Conservation (phyloP, 2,797 vertebrate genomes). For the Petrocephalus schoutedeni region DNA sequence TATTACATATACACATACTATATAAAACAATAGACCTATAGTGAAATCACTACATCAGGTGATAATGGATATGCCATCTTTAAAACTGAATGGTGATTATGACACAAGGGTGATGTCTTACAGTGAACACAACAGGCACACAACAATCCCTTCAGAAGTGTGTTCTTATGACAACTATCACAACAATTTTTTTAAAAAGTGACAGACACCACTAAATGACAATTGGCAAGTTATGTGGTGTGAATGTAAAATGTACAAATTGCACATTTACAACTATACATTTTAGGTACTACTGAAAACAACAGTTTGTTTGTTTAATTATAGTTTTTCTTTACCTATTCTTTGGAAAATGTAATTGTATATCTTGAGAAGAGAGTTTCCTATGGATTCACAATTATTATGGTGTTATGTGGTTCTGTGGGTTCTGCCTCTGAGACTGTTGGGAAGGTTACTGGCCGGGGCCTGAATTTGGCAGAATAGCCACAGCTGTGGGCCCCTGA, state of each 20-base stretch:
- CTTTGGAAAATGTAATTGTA: slow-evolving; percentile 1
- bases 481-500: not conserved
- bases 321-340: not conserved
- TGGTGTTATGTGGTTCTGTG: not conserved
- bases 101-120: not conserved
- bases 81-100: not conserved
- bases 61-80: not conserved
- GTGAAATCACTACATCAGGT: not conserved
- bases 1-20: slow-evolving; percentile 8
- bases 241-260: not conserved
- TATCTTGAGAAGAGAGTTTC: not conserved
- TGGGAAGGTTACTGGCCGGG: not conserved
- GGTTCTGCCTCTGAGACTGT: not conserved
- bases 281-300: not conserved
- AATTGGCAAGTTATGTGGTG: not conserved
- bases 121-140: not conserved
- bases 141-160: not conserved
- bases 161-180: not conserved
- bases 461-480: not conserved
- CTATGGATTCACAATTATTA: not conserved
- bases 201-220: not conserved
- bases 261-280: slow-evolving; percentile 7
- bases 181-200: not conserved
- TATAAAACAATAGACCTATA: not conserved
- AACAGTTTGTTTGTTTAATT: not conserved